Evolutionary conservation across 2,113 vertebrate genomes (phyloP).

Genomic region (Excalfactoria chinensis): DNA sequence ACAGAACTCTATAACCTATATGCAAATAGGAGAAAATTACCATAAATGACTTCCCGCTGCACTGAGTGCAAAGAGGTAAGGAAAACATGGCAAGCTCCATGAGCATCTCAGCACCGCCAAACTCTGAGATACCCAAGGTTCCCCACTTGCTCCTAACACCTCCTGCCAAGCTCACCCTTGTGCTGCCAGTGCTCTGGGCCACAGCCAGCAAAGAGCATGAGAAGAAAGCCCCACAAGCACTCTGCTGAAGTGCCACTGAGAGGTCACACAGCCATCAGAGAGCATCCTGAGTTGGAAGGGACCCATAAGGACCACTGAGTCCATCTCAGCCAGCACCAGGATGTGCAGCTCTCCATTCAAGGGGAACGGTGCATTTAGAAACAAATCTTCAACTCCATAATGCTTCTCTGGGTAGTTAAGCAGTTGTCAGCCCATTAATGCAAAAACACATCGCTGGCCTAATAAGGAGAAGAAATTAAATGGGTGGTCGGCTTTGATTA

Average conservation of each 20-base stretch:
- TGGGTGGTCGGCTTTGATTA: neutral
- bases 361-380: neutral
- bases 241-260: neutral
- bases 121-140: constrained; percentile 40
- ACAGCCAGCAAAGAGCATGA: neutral
- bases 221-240: accelerated
- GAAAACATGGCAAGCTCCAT: constrained; percentile 59
- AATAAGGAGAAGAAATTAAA: neutral
- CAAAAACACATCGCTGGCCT: neutral
- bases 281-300: too few species aligned
- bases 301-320: too few species aligned
- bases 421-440: neutral
- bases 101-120: constrained; percentile 70
- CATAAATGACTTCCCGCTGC: constrained; percentile 81
- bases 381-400: accelerated
- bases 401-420: neutral
- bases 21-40: constrained; percentile 86
- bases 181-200: neutral
- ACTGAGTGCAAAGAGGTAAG: constrained; percentile 61
- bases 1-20: constrained; percentile 84
- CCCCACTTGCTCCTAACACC: constrained; percentile 35
- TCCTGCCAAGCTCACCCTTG: constrained; percentile 44
- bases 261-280: too few species aligned
- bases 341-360: accelerated
- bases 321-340: too few species aligned